Percentiles rank a stretch among this genome's conserved stretches.
Conservation (phyloP, 2,888 invertebrate genomes). For the Chrysina gloriosa region DNA sequence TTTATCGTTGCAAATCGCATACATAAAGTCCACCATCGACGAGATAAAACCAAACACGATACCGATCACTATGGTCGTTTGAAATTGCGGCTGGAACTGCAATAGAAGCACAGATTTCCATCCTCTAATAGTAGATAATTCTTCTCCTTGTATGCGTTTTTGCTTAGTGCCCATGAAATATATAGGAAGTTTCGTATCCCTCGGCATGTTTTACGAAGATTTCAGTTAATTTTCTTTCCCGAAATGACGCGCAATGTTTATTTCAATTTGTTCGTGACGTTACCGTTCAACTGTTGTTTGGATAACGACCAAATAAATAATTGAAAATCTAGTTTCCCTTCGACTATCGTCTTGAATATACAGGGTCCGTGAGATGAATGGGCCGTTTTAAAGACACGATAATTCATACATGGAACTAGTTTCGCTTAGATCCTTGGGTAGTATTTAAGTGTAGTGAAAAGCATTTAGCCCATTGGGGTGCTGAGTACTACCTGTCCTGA, state of each 20-base stretch:
- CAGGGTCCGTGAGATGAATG: too few species aligned
- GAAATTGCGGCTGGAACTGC: constrained; percentile 38
- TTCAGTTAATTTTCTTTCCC: not conserved
- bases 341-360: too few species aligned
- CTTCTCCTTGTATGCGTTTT: not conserved
- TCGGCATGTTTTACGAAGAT: too few species aligned
- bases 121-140: not conserved
- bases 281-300: too few species aligned
- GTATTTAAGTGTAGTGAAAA: too few species aligned
- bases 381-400: too few species aligned
- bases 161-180: not conserved
- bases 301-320: too few species aligned
- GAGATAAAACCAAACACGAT: constrained; percentile 11
- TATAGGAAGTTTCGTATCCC: not conserved
- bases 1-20: not conserved
- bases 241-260: not conserved
- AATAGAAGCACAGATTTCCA: constrained; percentile 20
- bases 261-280: not conserved
- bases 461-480: too few species aligned
- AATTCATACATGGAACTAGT: too few species aligned
- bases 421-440: too few species aligned
- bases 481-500: too few species aligned
- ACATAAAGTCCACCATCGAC: constrained; percentile 1
- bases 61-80: constrained; percentile 18
- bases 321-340: too few species aligned